Evolutionary conservation across 2,113 vertebrate species (phyloP), one percentile per base, ranked within the genome.

Genomic region (Rhinoderma darwinii): DNA sequence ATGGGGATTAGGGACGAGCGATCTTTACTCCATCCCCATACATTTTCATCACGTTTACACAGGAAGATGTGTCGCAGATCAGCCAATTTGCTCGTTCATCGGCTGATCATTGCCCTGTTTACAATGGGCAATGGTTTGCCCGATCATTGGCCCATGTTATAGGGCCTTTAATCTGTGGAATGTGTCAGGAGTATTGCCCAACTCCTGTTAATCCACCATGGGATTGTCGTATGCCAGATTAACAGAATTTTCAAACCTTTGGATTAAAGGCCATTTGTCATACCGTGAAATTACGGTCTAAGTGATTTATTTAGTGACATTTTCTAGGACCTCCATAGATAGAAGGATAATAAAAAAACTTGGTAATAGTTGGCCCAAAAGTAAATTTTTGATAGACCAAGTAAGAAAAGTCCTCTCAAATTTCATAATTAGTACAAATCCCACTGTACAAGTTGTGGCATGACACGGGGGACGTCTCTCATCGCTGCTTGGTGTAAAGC

Each of bases 401-500:
- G 27, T n/a, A 51, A 30, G 75, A 22, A 50, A 78, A 50, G 54
- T 78, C 76, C 20, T 78, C 50, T 78, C 47, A 35, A 12, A 9
- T 54, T 50, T 56, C 76, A 50, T 50, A 54, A 78, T 78, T 54
- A 78, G 76, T 35, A 25, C 18, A 35, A 78, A 51, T 35, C 47
- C 66, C 17, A 9, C 30, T 4, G 50, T 35, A 51, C 47, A 50
- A 78, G 76, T 51, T 50, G 76, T 56, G 25, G 37, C 30, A 74
- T 25, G 50, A 56, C 72, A 41, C 43, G 12, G 15, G 35, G 70
- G 68, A 72, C 51, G 15, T 84, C 82, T 84, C 68, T 84, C 82
- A 84, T 84, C 82, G n/a, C 82, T 7, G 70, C 30, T 54, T 3
- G 30, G 44, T 73, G 54, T 56, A 84, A 84, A 74, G 72, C 70